phyloP scores from a whole-genome alignment of 2,113 vertebrate genomes.

The Hydrolagus affinis region DNA sequence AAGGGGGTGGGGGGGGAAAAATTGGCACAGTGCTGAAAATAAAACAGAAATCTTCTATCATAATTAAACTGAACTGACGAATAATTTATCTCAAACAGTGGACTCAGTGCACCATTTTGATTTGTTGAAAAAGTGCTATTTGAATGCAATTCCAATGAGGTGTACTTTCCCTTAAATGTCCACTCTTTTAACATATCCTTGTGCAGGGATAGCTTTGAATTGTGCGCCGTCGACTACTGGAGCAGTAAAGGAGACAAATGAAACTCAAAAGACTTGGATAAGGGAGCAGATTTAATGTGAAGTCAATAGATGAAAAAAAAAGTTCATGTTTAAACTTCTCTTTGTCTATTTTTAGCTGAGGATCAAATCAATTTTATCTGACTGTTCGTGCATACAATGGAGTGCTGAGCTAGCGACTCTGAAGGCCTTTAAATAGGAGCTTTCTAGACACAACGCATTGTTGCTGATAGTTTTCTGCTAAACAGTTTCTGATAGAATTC shows the following conservation, averaged over 20 bases:
- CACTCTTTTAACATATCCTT: neutral
- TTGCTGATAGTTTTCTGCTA: neutral
- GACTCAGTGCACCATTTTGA: neutral
- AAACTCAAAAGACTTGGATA: neutral
- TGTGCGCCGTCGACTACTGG: neutral
- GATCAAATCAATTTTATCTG: constrained; percentile 5
- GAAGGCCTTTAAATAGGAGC: neutral
- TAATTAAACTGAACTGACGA: neutral
- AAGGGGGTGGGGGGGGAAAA: neutral
- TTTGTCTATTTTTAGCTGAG: neutral
- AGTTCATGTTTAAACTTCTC: neutral
- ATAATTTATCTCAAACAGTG: neutral
- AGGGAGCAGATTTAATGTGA: neutral
- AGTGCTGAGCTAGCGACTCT: neutral
- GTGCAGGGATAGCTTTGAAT: neutral
- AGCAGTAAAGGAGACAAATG: neutral
- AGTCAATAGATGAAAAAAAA: neutral
- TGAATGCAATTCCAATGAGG: neutral
- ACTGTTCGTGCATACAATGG: neutral
- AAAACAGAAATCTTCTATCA: neutral
- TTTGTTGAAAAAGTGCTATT: neutral
- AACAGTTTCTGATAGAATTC: neutral
- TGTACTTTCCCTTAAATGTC: neutral
- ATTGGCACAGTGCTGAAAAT: neutral
- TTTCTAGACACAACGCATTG: neutral